Evolutionary conservation across 2,888 invertebrate species (phyloP).

Genomic region (Aleiodes alternator): DNA sequence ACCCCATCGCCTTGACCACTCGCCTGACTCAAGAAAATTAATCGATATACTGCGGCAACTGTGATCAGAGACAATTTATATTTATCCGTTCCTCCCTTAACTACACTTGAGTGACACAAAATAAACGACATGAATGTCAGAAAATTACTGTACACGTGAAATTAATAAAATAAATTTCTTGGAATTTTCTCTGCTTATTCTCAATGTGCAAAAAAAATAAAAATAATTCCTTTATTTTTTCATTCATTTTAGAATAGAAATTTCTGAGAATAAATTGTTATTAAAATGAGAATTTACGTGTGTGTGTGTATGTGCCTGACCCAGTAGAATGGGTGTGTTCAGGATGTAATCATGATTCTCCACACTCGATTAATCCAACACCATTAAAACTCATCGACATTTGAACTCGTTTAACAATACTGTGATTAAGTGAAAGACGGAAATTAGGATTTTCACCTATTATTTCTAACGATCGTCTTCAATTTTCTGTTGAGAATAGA

Average conservation of each 20-base stretch:
- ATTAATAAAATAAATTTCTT: no score
- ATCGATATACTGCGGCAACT: conserved; percentile 39
- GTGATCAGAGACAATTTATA: conserved; percentile 30
- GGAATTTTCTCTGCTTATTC: no score
- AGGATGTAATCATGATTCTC: conserved; percentile 57
- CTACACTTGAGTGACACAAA: conserved; percentile 27
- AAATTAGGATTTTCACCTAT: no score
- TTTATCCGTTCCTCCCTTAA: conserved; percentile 18
- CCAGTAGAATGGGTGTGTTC: conserved; percentile 24
- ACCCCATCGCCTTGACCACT: conserved; percentile 37
- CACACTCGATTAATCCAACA: conserved; percentile 57
- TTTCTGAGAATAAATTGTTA: conserved; percentile 18
- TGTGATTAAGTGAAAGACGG: not conserved
- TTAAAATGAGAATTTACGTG: not conserved
- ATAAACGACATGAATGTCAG: conserved; percentile 12
- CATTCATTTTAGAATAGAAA: not conserved
- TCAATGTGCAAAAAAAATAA: no score
- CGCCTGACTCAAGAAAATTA: conserved; percentile 36
- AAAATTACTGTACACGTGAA: not conserved
- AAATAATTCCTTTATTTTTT: no score
- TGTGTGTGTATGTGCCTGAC: not conserved
- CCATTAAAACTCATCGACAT: conserved; percentile 12
- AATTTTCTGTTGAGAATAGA: no score
- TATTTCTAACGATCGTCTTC: no score
- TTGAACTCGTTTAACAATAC: not conserved